Conservation (phyloP, 1,140 invertebrate genomes). For the Saccostrea glomerata region DNA sequence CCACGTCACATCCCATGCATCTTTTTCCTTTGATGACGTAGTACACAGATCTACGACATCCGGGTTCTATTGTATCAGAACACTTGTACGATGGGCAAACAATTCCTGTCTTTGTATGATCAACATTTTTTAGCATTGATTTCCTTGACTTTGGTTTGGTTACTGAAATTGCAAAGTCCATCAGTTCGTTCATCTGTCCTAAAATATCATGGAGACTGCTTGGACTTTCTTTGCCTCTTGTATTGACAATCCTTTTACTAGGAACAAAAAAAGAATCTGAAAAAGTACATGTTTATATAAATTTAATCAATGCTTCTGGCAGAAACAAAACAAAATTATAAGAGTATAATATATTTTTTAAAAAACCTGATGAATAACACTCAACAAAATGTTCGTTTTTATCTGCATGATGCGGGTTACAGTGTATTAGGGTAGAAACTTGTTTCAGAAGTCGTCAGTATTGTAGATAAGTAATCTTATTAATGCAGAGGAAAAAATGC, state of each 20-base stretch:
- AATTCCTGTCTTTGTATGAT: neutral
- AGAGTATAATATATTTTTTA: too few relatives aligned
- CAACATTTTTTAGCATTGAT: neutral
- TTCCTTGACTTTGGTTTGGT: neutral
- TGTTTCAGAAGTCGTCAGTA: too few relatives aligned
- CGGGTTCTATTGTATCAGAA: constrained; percentile 18
- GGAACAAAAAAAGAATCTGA: constrained; percentile 7
- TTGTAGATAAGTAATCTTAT: too few relatives aligned
- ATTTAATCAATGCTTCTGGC: neutral
- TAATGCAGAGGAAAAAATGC: too few relatives aligned
- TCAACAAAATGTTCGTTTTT: too few relatives aligned
- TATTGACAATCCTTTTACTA: neutral
- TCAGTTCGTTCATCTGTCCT: constrained; percentile 1
- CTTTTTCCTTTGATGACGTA: neutral
- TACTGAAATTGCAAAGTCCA: neutral
- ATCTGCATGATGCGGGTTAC: too few relatives aligned
- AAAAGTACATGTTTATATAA: neutral
- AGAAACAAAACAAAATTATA: too few relatives aligned
- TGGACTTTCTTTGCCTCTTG: neutral
- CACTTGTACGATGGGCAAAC: constrained; percentile 17
- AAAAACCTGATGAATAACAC: too few relatives aligned
- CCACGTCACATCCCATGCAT: constrained; percentile 23
- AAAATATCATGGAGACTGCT: neutral
- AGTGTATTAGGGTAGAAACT: too few relatives aligned
- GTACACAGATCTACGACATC: neutral